These are phyloP conservation scores for Centroberyx gerrardi DNA, from an alignment of 2,797 vertebrate genomes.

Conservation along the genomic window DNA sequence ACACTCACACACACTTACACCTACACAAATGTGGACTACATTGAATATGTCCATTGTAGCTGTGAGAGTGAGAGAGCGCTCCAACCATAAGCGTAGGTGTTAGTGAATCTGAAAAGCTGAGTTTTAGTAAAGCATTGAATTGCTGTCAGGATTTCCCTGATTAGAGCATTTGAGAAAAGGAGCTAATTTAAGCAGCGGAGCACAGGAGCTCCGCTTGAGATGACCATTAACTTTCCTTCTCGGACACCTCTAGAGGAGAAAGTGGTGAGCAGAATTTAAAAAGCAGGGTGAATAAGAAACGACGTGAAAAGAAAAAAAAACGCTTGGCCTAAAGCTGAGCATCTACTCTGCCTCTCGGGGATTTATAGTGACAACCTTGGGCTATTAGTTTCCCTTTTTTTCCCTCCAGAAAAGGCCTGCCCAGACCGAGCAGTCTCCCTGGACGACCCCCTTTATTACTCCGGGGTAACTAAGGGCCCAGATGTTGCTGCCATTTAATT, in stretches of 20 bases:
- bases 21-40: too few species aligned
- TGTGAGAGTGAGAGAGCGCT: not conserved
- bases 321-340: conserved; percentile 26
- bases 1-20: too few species aligned
- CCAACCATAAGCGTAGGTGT: too few species aligned
- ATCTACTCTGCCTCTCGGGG: conserved; percentile 40
- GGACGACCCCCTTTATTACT: conserved; percentile 57
- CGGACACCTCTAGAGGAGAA: conserved; percentile 33
- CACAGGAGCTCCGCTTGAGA: conserved; percentile 10
- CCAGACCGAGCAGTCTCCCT: conserved; percentile 53
- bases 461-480: conserved; percentile 43
- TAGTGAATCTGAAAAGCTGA: not conserved
- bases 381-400: conserved; percentile 60
- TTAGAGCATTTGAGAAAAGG: conserved; percentile 23
- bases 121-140: not conserved
- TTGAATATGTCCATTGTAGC: not conserved
- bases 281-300: conserved; percentile 50
- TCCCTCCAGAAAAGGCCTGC: conserved; percentile 27
- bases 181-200: conserved; percentile 34
- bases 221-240: conserved; percentile 38
- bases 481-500: conserved; percentile 51
- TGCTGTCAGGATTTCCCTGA: conserved; percentile 10
- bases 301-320: conserved; percentile 35
- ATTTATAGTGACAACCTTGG: conserved; percentile 66
- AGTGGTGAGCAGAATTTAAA: conserved; percentile 58